Conservation (phyloP, 2,113 vertebrate species). For the Lophius piscatorius region DNA sequence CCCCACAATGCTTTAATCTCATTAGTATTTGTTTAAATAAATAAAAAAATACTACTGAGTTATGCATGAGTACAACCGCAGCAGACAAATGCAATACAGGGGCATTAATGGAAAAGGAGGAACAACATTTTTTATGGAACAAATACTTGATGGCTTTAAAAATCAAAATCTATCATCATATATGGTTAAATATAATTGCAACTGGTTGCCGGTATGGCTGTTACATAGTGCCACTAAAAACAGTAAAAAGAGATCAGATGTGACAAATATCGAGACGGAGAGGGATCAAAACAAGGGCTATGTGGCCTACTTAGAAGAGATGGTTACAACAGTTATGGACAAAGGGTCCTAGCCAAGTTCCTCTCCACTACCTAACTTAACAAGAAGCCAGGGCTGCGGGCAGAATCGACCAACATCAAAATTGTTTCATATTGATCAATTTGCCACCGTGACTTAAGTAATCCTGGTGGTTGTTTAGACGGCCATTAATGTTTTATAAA, state of each 20-base stretch:
- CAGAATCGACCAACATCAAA: not conserved
- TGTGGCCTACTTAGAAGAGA: conserved; percentile 64
- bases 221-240: too few species aligned
- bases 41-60: not conserved
- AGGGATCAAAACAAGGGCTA: conserved; percentile 66
- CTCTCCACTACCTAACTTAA: conserved; percentile 43
- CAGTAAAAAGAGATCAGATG: not conserved
- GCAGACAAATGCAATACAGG: not conserved
- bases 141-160: not conserved
- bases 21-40: too few species aligned
- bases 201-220: not conserved
- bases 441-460: not conserved
- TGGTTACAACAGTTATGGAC: conserved; percentile 67
- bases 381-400: conserved; percentile 15
- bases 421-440: accelerated
- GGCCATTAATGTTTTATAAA: not conserved
- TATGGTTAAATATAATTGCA: not conserved
- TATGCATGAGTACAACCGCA: not conserved
- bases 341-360: conserved; percentile 66
- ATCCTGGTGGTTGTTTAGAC: not conserved
- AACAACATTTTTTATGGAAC: not conserved
- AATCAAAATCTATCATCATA: not conserved
- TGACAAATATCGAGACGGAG: not conserved
- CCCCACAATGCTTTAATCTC: too few species aligned
- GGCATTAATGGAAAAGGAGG: not conserved